These are phyloP conservation scores for Mormyrops boulengeri DNA, from an alignment of 2,797 vertebrate genomes.

Conservation along the genomic window DNA sequence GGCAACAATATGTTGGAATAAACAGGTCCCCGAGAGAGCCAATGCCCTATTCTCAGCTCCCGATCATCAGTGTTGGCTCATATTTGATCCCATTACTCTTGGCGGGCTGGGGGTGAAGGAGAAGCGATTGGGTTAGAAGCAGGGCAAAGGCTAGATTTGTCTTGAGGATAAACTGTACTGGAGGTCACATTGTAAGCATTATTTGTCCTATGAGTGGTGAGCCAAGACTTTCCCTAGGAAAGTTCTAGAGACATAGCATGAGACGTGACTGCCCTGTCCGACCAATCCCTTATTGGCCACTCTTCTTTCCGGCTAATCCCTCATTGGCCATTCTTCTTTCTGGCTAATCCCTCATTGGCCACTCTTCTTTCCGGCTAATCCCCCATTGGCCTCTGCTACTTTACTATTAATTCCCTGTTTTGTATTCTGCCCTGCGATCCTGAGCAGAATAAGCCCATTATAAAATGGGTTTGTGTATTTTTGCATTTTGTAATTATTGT, in stretches of 20 bases:
- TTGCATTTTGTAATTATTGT: neutral
- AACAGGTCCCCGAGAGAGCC: neutral
- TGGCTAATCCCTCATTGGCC: neutral
- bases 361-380: neutral
- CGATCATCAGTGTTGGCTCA: neutral
- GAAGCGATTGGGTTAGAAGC: neutral
- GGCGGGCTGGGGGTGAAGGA: neutral
- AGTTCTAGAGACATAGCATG: neutral
- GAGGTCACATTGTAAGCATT: neutral
- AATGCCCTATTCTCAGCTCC: neutral
- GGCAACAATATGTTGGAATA: neutral
- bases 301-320: neutral
- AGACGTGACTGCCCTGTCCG: neutral
- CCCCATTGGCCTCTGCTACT: neutral
- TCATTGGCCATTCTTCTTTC: neutral
- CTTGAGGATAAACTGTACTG: neutral
- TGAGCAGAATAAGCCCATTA: neutral
- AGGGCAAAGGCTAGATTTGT: neutral
- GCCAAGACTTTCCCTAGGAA: neutral
- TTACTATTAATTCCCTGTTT: neutral
- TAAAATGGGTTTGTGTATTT: neutral
- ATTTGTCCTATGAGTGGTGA: neutral
- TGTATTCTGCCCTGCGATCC: neutral
- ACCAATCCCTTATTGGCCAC: neutral
- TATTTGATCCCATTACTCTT: neutral